Percentiles rank a stretch among this genome's conserved stretches.
Evolutionary conservation across 2,113 vertebrate genomes (phyloP).

Genomic region (Sakesphorus luctuosus): DNA sequence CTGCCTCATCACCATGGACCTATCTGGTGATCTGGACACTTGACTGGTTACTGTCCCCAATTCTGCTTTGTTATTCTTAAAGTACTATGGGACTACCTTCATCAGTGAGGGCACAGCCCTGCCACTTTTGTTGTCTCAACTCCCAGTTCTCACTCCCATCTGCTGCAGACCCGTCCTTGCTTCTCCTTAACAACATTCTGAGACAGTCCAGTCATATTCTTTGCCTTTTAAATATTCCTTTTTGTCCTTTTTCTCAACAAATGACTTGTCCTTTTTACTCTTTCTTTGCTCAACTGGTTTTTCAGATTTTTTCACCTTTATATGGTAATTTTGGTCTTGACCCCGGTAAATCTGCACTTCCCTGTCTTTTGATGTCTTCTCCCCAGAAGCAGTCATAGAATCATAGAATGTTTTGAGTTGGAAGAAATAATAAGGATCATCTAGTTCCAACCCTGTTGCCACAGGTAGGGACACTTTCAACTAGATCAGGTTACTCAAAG

Average conservation of each 20-base stretch:
- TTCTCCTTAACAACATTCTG: background rate
- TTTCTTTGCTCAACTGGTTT: background rate
- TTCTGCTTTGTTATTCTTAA: background rate
- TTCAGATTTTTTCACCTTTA: background rate
- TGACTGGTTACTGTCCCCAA: background rate
- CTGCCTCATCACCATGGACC: background rate
- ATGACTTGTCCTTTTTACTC: background rate
- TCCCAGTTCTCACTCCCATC: background rate
- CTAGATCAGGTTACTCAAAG: background rate
- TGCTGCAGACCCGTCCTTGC: background rate
- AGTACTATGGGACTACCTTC: background rate
- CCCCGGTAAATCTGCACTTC: rapidly evolving
- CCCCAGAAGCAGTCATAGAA: background rate
- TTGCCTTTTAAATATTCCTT: background rate
- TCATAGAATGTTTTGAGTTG: background rate
- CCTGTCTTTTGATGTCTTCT: background rate
- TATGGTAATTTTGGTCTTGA: background rate
- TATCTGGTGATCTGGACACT: background rate
- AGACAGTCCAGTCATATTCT: background rate
- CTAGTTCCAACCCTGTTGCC: background rate
- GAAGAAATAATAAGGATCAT: background rate
- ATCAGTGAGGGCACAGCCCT: background rate
- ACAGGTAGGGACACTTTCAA: background rate
- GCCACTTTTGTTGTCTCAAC: background rate
- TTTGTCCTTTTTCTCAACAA: background rate